These are phyloP conservation scores for Paramormyrops hopkinsi DNA, from an alignment of 2,797 vertebrate genomes.

Conservation along the genomic window DNA sequence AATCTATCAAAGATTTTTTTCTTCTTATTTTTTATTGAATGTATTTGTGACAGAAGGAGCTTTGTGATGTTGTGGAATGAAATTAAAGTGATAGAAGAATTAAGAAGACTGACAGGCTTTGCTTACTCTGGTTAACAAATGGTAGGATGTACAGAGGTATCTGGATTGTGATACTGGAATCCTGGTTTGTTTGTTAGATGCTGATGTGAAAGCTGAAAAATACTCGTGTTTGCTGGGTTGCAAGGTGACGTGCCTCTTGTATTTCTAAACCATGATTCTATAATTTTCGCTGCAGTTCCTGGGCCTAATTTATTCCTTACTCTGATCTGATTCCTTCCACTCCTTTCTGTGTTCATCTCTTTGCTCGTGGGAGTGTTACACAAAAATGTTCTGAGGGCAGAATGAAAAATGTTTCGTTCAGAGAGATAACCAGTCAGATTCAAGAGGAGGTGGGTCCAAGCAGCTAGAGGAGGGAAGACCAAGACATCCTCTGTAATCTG, in stretches of 20 bases:
- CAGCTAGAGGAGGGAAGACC: not conserved
- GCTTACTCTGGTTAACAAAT: not conserved
- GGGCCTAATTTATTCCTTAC: not conserved
- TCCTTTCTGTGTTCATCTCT: not conserved
- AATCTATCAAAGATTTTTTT: slow-evolving; percentile 1
- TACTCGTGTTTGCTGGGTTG: not conserved
- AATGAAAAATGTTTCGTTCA: not conserved
- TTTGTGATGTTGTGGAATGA: not conserved
- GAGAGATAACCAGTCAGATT: not conserved
- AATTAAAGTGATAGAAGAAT: not conserved
- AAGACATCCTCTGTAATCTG: not conserved
- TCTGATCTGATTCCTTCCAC: not conserved
- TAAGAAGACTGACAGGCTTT: not conserved
- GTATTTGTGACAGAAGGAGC: not conserved
- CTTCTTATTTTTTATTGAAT: not conserved
- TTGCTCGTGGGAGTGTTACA: not conserved
- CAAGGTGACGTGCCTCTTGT: not conserved
- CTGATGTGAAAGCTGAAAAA: not conserved
- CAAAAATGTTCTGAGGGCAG: not conserved
- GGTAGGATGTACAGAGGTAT: not conserved
- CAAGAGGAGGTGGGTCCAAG: not conserved
- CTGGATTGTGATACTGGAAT: not conserved
- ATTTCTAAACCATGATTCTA: not conserved
- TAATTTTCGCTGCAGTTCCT: not conserved
- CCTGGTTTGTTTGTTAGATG: not conserved